Percentiles rank a stretch among this genome's conserved stretches.
phyloP scores from a whole-genome alignment of 2,888 invertebrate species.

The Agonopterix subpropinquella region DNA sequence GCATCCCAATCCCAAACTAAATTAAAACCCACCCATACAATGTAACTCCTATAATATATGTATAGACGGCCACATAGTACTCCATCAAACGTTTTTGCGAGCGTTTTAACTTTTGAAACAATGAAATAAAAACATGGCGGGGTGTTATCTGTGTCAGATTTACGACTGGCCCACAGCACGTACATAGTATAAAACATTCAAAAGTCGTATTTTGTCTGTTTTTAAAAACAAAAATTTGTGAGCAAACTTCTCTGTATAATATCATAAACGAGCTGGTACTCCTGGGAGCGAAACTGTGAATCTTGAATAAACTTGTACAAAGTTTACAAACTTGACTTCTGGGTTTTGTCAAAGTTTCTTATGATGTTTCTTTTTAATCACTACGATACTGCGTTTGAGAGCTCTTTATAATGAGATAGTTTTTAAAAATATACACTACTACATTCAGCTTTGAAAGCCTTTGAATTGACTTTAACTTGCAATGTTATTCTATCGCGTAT shows the following conservation, averaged over 20 bases:
- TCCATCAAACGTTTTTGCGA: not conserved
- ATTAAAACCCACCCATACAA: no score
- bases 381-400: not conserved
- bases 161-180: conserved; percentile 1
- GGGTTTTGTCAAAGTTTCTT: conserved; percentile 22
- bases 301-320: conserved; percentile 22
- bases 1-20: no score
- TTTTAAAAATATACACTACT: no score
- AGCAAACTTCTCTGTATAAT: conserved; percentile 16
- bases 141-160: conserved; percentile 4
- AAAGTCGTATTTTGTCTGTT: not conserved
- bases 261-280: conserved; percentile 21
- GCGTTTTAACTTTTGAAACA: conserved; percentile 5
- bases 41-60: not conserved
- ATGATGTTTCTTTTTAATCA: conserved; percentile 9
- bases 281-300: conserved; percentile 12
- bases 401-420: not conserved
- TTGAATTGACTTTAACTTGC: no score
- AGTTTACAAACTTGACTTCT: conserved; percentile 13
- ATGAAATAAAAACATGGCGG: conserved; percentile 4
- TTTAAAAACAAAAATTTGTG: conserved; percentile 4
- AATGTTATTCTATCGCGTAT: no score
- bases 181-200: conserved; percentile 6
- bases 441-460: no score
- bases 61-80: not conserved